Base-by-base conservation (phyloP, 2,888 invertebrate species). In the Unio pictorum region DNA sequence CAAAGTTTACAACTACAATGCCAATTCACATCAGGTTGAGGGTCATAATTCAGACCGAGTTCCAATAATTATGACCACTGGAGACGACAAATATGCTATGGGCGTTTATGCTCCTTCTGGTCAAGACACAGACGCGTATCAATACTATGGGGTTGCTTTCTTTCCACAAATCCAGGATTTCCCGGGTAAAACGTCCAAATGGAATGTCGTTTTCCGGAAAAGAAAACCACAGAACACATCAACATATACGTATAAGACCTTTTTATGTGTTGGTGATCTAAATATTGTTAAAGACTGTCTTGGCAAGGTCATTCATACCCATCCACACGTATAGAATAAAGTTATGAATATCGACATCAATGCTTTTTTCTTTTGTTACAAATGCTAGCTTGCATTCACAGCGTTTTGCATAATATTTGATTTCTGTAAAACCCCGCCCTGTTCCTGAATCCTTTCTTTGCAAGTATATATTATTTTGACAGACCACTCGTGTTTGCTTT, bases 171-270 rank as follows among this genome's bases (percentile, higher is more conserved):
- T 26, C 26, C 17, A 34, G 1, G 62, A 66, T 18, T 67, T 64
- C 45, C 56, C 62, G 4, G 56, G 56, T n/a, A 61, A 65, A 56
- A 79, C 71, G 26, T 69, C 65, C 28, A 77, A 75, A 64, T 73
- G 72, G 71, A 67, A 73, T 59, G 74, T 74, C 17, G 77, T 79
- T 1, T 77, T 66, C 55, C 66, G 72, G 57, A 79, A 77, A 56
- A 65, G 64, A 57, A 55, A 71, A 8, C 63, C 61, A 28, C 68
- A 61, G n/a, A 63, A 59, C 11, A 60, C 66, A 0, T 66, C 64
- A n/a, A 59, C 66, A 23, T 65, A 71, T 61, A 28, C 67, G 1
- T 79, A 79, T 64, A 71, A 60, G 23, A 61, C 70, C 8, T 79
- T 77, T 58, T 57, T 75, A 8, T 79, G 79, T 65, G 72, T 79